A percentile compares a stretch with the other conserved stretches of the same genome.
Evolutionary conservation across 2,113 vertebrate genomes (phyloP).

Genomic region (rabbit (Oryctolagus cuniculus)): mOryCun1.1 NC_091433.1:140528501-140529000

Average conservation of each 20-base stretch:
- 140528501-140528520: too few relatives aligned
- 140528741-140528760: constrained; percentile 32
- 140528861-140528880: constrained; percentile 30
- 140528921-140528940: background rate
- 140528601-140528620: constrained; percentile 25
- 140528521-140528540: background rate
- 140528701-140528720: constrained; percentile 45
- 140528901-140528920: background rate
- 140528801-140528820: constrained; percentile 29
- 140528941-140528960: background rate
- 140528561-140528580: background rate
- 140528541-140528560: background rate
- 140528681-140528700: background rate
- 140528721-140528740: constrained; percentile 60
- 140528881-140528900: background rate
- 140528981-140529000: background rate
- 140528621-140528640: background rate
- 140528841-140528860: constrained; percentile 31
- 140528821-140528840: constrained; percentile 64
- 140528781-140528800: constrained; percentile 52
- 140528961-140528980: background rate
- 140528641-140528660: background rate
- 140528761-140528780: constrained; percentile 58
- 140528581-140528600: background rate
- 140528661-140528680: constrained; percentile 22